phyloP scores from a whole-genome alignment of 2,113 vertebrate genomes.

The Dolichotis patagonum region DNA sequence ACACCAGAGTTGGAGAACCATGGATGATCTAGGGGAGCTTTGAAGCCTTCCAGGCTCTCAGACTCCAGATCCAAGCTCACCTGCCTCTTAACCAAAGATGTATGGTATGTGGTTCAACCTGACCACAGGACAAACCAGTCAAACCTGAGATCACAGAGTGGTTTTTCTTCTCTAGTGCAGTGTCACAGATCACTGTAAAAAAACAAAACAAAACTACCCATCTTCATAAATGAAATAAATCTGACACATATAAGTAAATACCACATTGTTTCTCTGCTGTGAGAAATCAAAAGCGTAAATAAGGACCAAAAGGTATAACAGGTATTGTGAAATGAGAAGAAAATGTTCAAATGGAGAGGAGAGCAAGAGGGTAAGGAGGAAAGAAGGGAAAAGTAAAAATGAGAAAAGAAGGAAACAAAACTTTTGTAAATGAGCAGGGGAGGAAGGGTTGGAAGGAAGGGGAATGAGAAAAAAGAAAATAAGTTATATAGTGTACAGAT shows the following conservation, averaged over 20 bases:
- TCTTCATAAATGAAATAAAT: not conserved
- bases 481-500: not conserved
- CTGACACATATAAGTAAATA: not conserved
- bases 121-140: not conserved
- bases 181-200: not conserved
- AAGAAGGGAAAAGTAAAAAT: not conserved
- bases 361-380: not conserved
- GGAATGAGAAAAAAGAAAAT: not conserved
- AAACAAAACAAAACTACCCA: not conserved
- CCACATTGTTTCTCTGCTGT: not conserved
- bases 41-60: not conserved
- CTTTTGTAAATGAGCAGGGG: not conserved
- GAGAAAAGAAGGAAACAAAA: not conserved
- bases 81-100: not conserved
- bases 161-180: not conserved
- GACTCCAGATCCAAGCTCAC: not conserved
- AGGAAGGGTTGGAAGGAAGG: not conserved
- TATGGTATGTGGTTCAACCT: not conserved
- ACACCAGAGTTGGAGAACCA: not conserved
- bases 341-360: not conserved
- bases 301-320: not conserved
- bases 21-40: not conserved
- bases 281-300: not conserved
- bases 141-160: not conserved
- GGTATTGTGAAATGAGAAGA: not conserved